Evolutionary conservation across 2,888 invertebrate genomes (phyloP), one percentile per base, ranked within the genome.

Genomic region (Caenorhabditis parvicauda): DNA sequence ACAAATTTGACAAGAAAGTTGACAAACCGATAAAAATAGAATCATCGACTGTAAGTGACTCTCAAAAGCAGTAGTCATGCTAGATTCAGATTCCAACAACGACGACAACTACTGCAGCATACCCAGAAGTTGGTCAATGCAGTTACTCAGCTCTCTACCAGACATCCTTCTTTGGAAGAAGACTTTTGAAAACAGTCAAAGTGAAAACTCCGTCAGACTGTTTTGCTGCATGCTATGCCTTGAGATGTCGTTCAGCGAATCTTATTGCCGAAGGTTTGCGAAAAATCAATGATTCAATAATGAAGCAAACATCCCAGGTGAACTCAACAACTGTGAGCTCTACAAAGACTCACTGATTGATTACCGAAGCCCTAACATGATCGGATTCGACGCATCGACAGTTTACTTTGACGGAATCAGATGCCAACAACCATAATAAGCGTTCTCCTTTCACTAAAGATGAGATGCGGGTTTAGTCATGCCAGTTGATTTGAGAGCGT

Each of bases 371-470:
- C 68, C 77, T 17, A 75, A 79, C 52, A 75, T 80, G 49, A 67
- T 79, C 29, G 67, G 64, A 5, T 79, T 70, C 46, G 77, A 77
- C 27, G 62, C 70, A 12, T 61, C 70, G 17, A 74, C 76, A 19
- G 79, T 79, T 29, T 76, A 79, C 60, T 79, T 79, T 44, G 79
- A 79, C 51, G 75, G 76, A 17, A 79, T 79, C 55, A 67, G 67
- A 39, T 79, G 79, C 46, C 70, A 80, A 32, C 69, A 68, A 29
- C 44, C 49, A 12, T 54, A 50, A 22, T 54, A 47, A 51, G 24
- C 21, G 5, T n/a, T 24, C 5, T 39, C 19, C 35, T 35, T 35
- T 35, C 35, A 35, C n/a, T 35, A n/a, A n/a, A n/a, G n/a, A n/a
- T n/a, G n/a, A n/a, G n/a, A 7, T 2, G 50, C 61, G 57, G 61